Percentiles rank a stretch among this genome's conserved stretches.
These are phyloP conservation scores for Plebejus argus DNA, from an alignment of 2,888 invertebrate genomes.

Conservation along the genomic window DNA sequence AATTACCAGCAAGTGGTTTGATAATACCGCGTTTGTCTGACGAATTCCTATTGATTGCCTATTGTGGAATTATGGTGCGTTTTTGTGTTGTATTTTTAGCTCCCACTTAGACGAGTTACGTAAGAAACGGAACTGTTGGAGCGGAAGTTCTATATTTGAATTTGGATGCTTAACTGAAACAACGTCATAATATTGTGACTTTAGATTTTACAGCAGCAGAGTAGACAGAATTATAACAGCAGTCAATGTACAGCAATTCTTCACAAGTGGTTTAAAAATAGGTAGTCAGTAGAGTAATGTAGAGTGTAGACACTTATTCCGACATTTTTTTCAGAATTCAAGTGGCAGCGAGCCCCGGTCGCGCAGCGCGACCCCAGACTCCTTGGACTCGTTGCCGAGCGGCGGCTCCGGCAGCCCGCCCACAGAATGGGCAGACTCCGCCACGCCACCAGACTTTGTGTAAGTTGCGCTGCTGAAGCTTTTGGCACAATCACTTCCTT, in stretches of 20 bases:
- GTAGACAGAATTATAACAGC: no score
- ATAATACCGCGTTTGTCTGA: neutral
- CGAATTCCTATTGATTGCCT: neutral
- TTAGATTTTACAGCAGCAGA: no score
- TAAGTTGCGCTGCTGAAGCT: constrained; percentile 50
- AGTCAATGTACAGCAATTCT: neutral
- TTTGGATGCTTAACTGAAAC: neutral
- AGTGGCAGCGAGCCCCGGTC: constrained; percentile 91
- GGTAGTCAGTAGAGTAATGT: no score
- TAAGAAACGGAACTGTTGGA: neutral
- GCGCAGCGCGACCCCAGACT: constrained; percentile 94
- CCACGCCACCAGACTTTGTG: constrained; percentile 74
- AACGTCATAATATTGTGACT: neutral
- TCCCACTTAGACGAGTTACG: neutral
- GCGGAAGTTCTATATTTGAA: neutral
- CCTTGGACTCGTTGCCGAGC: constrained; percentile 88
- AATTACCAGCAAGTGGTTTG: constrained; percentile 27
- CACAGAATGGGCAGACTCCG: constrained; percentile 74
- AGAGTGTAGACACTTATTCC: neutral
- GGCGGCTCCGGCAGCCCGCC: constrained; percentile 81
- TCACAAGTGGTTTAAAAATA: neutral
- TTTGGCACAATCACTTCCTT: no score
- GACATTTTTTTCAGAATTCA: constrained; percentile 80
- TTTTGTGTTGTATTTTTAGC: neutral
- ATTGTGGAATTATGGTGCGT: neutral